Evolutionary conservation across 1,140 invertebrate genomes (phyloP).

Genomic region (Chrysomallon squamiferum): DNA sequence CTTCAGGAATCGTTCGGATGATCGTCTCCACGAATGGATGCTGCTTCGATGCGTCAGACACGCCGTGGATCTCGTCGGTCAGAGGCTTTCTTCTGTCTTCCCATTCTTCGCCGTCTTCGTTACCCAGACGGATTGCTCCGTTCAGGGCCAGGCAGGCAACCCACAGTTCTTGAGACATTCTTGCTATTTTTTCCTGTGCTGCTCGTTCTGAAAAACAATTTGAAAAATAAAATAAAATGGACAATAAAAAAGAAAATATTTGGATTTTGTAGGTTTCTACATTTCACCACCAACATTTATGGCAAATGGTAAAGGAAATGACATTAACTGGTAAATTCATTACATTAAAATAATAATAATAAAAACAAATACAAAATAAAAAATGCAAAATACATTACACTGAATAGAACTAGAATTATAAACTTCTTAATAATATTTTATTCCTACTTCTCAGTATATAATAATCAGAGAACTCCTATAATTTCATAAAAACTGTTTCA

Average conservation of each 20-base stretch:
- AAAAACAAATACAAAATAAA: too few species aligned
- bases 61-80: slow-evolving; percentile 75
- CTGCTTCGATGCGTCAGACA: slow-evolving; percentile 62
- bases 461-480: too few species aligned
- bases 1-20: slow-evolving; percentile 77
- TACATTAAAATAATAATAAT: too few species aligned
- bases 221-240: slow-evolving; percentile 13
- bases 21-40: slow-evolving; percentile 75
- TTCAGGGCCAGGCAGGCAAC: slow-evolving; percentile 86
- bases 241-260: too few species aligned
- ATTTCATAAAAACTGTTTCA: too few species aligned
- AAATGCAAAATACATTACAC: too few species aligned
- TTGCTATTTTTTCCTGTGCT: slow-evolving; percentile 78
- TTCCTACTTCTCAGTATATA: too few species aligned
- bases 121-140: slow-evolving; percentile 74
- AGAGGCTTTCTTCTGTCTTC: slow-evolving; percentile 73
- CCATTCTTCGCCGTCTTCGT: slow-evolving; percentile 48
- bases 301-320: too few species aligned
- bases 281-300: not conserved
- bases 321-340: too few species aligned
- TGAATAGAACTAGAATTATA: too few species aligned
- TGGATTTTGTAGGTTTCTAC: not conserved
- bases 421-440: too few species aligned
- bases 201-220: slow-evolving; percentile 73
- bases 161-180: slow-evolving; percentile 88